phyloP scores from a whole-genome alignment of 2,888 invertebrate genomes.

The Microctonus hyperodae region DNA sequence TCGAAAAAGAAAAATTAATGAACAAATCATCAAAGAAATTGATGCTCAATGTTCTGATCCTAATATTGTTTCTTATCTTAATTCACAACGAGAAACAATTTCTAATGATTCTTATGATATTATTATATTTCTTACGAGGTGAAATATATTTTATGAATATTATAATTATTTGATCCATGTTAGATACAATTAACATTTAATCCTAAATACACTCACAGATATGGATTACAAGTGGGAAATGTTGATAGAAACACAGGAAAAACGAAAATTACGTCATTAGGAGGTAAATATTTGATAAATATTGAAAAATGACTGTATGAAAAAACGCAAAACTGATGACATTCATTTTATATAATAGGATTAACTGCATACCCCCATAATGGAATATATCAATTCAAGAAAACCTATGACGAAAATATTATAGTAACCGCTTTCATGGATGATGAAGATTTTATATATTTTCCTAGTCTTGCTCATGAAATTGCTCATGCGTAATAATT shows the following conservation, averaged over 20 bases:
- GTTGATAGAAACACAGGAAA: too few relatives aligned
- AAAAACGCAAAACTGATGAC: too few relatives aligned
- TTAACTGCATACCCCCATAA: not conserved
- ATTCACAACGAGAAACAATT: not conserved
- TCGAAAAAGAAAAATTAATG: too few relatives aligned
- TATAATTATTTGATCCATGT: too few relatives aligned
- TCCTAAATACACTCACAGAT: too few relatives aligned
- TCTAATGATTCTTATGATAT: not conserved
- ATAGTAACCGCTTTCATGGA: not conserved
- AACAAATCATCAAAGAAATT: not conserved
- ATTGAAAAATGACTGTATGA: too few relatives aligned
- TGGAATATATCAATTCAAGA: not conserved
- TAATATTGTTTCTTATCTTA: not conserved
- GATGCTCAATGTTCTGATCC: not conserved
- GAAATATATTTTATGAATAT: not conserved
- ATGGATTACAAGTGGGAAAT: too few relatives aligned
- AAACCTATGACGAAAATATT: not conserved
- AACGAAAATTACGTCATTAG: too few relatives aligned
- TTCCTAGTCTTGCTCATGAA: not conserved
- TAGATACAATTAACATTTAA: too few relatives aligned
- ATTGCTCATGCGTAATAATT: not conserved
- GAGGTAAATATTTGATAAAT: too few relatives aligned
- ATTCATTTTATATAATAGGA: not conserved
- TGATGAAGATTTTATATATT: not conserved
- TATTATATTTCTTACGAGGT: not conserved